Percentiles rank a stretch among this genome's conserved stretches.
phyloP scores from a whole-genome alignment of 2,797 vertebrate species.

The Glyptemys insculpta region DNA sequence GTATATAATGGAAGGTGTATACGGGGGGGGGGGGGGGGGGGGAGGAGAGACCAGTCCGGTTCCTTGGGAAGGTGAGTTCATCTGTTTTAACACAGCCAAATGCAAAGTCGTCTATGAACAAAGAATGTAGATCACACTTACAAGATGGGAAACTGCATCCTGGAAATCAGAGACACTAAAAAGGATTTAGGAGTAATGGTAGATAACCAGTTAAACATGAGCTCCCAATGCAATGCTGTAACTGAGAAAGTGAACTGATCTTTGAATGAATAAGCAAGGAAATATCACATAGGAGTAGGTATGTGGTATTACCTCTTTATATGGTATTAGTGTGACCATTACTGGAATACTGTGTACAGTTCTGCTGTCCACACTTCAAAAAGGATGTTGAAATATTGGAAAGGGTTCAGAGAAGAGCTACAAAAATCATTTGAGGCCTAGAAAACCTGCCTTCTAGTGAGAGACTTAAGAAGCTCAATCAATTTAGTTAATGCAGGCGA shows the following conservation, averaged over 20 bases:
- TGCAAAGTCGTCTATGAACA: background rate
- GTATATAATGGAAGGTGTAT: too few species aligned
- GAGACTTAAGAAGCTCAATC: background rate
- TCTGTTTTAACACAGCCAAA: background rate
- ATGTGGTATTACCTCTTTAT: background rate
- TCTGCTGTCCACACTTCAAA: background rate
- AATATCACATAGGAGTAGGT: background rate
- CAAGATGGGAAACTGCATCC: background rate
- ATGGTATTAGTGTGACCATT: background rate
- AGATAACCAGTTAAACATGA: too few species aligned
- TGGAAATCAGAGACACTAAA: background rate
- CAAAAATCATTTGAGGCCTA: background rate
- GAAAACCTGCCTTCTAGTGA: background rate
- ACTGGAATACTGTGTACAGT: background rate
- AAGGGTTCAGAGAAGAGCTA: background rate
- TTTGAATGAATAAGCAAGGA: background rate
- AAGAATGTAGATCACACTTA: background rate
- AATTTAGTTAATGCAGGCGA: background rate
- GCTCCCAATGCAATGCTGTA: background rate
- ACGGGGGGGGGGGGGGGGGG: accelerated
- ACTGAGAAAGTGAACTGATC: background rate
- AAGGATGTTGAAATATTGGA: background rate
- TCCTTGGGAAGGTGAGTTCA: too few species aligned
- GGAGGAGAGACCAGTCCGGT: too few species aligned
- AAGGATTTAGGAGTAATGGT: too few species aligned